Base-by-base conservation (phyloP, 2,888 invertebrate genomes). In the Archips xylosteana region DNA sequence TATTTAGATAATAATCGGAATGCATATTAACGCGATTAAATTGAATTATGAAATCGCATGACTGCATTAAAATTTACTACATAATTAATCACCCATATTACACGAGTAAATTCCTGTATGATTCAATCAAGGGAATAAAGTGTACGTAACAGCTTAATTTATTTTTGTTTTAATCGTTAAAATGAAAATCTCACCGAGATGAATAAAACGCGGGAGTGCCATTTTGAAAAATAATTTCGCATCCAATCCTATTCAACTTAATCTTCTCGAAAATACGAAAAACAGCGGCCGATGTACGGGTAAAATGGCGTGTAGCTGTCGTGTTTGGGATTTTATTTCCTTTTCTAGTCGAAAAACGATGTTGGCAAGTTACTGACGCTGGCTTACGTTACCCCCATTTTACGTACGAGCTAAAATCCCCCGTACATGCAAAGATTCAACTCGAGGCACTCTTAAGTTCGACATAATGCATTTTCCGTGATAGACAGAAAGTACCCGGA, bases 311-410 rank as follows among this genome's bases (percentile, higher is more conserved):
- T 49, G 4, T 34, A 51, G 39, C 62, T 68, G 63, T 68, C 68
- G 62, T 51, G 65, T 57, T 54, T 12, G 45, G n/a, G 42, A 39
- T 49, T 57, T 57, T 62, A 32, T 62, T 73, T 42, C 13, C 59
- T 63, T 68, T 63, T 59, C 49, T 69, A 67, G 45, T 32, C 42
- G 49, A 34, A 64, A 68, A 59, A 39, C 59, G 57, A 49, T 47
- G 49, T 68, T 32, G 15, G 49, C 49, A 34, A 63, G 68, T 63
- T 61, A 59, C 59, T 63, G 32, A 42, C 57, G 36, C 39, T 47
- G 39, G 59, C 68, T 68, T 68, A 64, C 67, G 54, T 63, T 54
- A 47, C 36, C 57, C 54, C 47, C 54, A 39, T 47, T 67, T 54
- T 62, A 63, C 54, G 66, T 45, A 63, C 47, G 32, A 49, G 51